A percentile compares a stretch with the other conserved stretches of the same genome.
These are phyloP conservation scores for Copsychus sechellarum DNA, from an alignment of 2,113 vertebrate species.

Conservation along the genomic window DNA sequence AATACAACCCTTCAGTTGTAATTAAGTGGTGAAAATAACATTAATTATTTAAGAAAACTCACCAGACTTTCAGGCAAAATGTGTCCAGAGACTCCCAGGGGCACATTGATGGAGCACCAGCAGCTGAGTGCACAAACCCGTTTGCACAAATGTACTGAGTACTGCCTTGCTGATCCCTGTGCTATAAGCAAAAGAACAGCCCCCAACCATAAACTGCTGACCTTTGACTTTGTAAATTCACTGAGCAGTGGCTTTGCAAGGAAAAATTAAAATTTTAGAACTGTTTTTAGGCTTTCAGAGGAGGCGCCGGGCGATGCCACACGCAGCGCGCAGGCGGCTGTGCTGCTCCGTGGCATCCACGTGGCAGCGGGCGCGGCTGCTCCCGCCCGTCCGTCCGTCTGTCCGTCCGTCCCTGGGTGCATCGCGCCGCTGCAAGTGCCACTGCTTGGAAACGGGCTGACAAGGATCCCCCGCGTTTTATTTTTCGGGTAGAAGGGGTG, in stretches of 20 bases:
- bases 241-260: not conserved
- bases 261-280: not conserved
- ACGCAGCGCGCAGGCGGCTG: fast-evolving
- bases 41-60: not conserved
- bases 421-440: no score
- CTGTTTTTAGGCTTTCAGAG: not conserved
- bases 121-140: not conserved
- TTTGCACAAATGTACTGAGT: not conserved
- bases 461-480: fast-evolving
- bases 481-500: not conserved
- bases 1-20: not conserved
- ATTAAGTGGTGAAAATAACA: not conserved
- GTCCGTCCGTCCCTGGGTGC: not conserved
- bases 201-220: fast-evolving
- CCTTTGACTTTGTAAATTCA: not conserved
- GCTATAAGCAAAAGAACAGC: fast-evolving
- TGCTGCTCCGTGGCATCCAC: not conserved
- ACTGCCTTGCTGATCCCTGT: fast-evolving
- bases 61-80: not conserved
- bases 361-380: not conserved
- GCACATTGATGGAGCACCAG: not conserved
- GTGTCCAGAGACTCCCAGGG: not conserved
- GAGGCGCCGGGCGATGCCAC: not conserved
- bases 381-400: not conserved
- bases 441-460: not conserved